Evolutionary conservation across 2,888 invertebrate species (phyloP), one percentile per base, ranked within the genome.

Genomic region (Heliconius hortense): DNA sequence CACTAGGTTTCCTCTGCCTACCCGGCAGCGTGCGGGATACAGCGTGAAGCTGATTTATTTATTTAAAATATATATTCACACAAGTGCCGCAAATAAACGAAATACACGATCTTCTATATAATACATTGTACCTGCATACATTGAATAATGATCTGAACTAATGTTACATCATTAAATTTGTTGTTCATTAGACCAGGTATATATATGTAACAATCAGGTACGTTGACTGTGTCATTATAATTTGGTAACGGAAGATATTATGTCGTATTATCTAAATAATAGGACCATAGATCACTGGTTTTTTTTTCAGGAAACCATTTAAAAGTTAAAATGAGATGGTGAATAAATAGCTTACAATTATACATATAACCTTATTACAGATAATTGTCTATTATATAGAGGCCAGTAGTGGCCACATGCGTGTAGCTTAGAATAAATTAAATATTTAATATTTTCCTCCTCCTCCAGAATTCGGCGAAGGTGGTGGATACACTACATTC

Each of bases 191-290:
- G 10, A 35, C 35, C 4, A 64, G 64, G 35, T 21, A 31, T 0
- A 10, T 8, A 3, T 8, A 21, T 0, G 26, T 62, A 13, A 18
- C 4, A 62, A 24, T 26, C 18, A 62, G 53, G 53, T 15, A 13
- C 43, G 43, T 43, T 4, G 15, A 4, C 15, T 28, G 28, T 31
- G 48, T 18, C 2, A 18, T 48, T 48, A 31, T 64, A 21, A 8
- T 64, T 64, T 24, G 56, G 56, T 56, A 56, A 13, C 39, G 35
- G 64, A 64, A 64, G 64, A 39, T 13, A 24, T 24, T 64, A 2
- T 24, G n/a, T 64, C 35, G 64, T 39, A 21, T 64, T 64, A 64
- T 64, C 39, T 24, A 64, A n/a, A 31, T 64, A 35, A 39, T n/a
- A 64, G 35, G 35, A 64, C 21, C n/a, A 24, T 11, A 24, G 59